phyloP scores from a whole-genome alignment of 2,797 vertebrate species.

The Linurgus olivaceus region DNA sequence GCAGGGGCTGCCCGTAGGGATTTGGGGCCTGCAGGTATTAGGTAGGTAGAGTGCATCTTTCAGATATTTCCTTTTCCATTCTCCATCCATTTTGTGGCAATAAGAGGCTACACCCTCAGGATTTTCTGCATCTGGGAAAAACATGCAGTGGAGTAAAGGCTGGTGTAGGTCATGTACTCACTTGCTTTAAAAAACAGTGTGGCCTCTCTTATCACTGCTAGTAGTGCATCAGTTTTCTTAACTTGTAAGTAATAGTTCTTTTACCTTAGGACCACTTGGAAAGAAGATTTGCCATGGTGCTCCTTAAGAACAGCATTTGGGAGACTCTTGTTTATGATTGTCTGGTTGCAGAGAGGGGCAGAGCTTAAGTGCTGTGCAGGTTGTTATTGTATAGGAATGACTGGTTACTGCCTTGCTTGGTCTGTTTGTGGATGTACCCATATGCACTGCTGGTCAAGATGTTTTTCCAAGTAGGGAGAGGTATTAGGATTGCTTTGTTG shows the following conservation, averaged over 20 bases:
- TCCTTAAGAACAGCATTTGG: not conserved
- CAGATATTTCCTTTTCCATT: not conserved
- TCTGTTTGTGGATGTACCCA: not conserved
- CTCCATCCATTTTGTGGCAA: not conserved
- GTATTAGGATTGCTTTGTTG: not conserved
- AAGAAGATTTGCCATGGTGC: not conserved
- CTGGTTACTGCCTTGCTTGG: rapidly evolving
- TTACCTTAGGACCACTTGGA: not conserved
- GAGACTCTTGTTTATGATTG: not conserved
- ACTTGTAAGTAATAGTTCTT: not conserved
- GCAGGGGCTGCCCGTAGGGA: not conserved
- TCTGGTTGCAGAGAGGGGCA: not conserved
- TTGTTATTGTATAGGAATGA: rapidly evolving
- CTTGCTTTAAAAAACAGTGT: not conserved
- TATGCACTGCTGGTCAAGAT: not conserved
- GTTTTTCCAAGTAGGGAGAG: not conserved
- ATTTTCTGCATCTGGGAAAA: not conserved
- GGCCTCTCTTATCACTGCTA: not conserved
- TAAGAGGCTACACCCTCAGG: not conserved
- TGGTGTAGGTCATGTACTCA: not conserved
- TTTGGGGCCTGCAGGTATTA: not conserved
- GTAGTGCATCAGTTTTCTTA: not conserved
- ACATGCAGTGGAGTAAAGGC: not conserved
- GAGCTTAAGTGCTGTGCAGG: not conserved
- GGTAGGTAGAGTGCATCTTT: not conserved